Evolutionary conservation across 53 echinoderm and acorn worm species (phyloP).

Genomic region (Mesocentrotus franciscanus): DNA sequence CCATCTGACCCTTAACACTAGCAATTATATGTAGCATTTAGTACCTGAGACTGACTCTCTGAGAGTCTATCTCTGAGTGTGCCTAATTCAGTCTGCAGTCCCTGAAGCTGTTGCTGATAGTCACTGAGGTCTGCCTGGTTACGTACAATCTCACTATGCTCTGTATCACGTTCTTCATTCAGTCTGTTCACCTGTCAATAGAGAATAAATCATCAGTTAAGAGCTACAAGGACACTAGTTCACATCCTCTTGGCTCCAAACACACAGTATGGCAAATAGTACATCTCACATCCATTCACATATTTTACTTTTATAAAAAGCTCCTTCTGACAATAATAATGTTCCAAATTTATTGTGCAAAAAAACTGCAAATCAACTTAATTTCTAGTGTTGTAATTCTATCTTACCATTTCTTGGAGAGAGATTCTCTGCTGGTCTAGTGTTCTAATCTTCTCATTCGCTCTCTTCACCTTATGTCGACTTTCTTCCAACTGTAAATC

Average conservation of each 20-base stretch:
- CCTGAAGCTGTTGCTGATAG: slow-evolving; percentile 73
- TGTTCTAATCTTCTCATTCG: slow-evolving; percentile 45
- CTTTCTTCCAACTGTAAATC: slow-evolving; percentile 51
- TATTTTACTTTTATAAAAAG: not conserved
- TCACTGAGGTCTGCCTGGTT: slow-evolving; percentile 75
- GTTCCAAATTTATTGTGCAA: not conserved
- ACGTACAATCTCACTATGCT: slow-evolving; percentile 35
- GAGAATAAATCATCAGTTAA: not conserved
- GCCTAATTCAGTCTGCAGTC: slow-evolving; percentile 73
- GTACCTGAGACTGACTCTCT: slow-evolving; percentile 84
- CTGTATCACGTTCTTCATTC: slow-evolving; percentile 59
- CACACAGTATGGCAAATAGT: too few relatives aligned
- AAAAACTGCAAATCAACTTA: not conserved
- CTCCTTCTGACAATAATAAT: not conserved
- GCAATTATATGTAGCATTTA: not conserved
- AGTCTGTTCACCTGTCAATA: slow-evolving; percentile 32
- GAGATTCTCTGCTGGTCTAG: slow-evolving; percentile 30
- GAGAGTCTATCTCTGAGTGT: slow-evolving; percentile 78
- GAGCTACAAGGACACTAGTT: too few relatives aligned
- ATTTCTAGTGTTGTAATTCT: not conserved
- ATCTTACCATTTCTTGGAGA: slow-evolving; percentile 63
- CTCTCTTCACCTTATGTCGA: slow-evolving; percentile 62
- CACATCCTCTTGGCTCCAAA: too few relatives aligned
- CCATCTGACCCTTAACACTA: not conserved
- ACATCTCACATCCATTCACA: too few relatives aligned